Conservation (phyloP, 2,888 invertebrate species). For the Allygus modestus region DNA sequence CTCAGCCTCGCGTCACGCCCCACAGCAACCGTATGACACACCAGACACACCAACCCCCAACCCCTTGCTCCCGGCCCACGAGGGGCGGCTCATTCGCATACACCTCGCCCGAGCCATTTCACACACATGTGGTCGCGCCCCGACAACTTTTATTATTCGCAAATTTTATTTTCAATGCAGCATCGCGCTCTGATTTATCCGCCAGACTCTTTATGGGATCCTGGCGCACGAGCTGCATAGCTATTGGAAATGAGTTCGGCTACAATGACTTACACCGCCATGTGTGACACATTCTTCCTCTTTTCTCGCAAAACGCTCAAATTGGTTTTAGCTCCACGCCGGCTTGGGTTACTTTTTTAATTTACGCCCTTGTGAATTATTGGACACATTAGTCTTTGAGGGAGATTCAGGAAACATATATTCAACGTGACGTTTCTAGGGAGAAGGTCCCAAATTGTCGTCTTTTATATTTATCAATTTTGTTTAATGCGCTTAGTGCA, state of each 20-base stretch:
- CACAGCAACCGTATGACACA: no score
- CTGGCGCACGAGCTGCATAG: conserved; percentile 27
- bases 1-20: no score
- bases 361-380: conserved; percentile 35
- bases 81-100: conserved; percentile 45
- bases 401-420: neutral
- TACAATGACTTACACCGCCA: conserved; percentile 43
- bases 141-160: conserved; percentile 61
- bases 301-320: neutral
- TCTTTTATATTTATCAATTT: no score
- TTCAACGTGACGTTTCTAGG: neutral
- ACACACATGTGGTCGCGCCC: conserved; percentile 56
- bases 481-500: no score
- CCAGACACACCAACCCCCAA: no score
- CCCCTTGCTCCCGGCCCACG: neutral
- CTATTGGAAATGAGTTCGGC: conserved; percentile 47
- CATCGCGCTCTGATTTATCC: conserved; percentile 55
- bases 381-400: neutral
- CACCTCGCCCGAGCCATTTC: conserved; percentile 55
- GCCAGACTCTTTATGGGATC: conserved; percentile 51
- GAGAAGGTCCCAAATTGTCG: no score
- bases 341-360: conserved; percentile 17
- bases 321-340: neutral
- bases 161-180: conserved; percentile 63
- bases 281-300: neutral